Evolutionary conservation across 30 jellyfish, hydroid and myxozoan genomes (phyloP).

Genomic region (Cassiopea xamachana): DNA sequence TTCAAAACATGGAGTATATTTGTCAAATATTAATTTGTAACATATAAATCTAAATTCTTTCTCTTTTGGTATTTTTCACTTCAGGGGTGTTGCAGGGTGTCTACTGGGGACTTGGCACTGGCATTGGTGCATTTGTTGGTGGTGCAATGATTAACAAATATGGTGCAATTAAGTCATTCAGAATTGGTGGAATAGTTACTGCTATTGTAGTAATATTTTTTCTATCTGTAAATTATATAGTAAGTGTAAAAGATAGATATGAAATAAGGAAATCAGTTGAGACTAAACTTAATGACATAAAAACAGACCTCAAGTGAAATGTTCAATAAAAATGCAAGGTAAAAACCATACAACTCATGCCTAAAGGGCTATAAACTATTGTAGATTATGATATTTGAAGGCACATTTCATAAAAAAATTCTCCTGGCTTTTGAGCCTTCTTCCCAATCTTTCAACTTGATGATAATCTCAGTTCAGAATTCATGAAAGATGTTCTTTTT

Average conservation of each 20-base stretch:
- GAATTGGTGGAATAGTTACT: constrained; percentile 86
- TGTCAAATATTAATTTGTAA: neutral
- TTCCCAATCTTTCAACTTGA: too few relatives aligned
- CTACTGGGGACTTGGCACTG: constrained; percentile 99
- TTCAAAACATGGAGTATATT: neutral
- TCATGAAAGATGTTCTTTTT: too few relatives aligned
- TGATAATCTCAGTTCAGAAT: too few relatives aligned
- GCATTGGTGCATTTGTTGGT: constrained; percentile 97
- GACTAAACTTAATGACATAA: constrained; percentile 24
- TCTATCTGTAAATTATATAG: constrained; percentile 15
- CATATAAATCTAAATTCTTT: neutral
- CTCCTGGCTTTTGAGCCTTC: too few relatives aligned
- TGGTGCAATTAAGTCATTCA: constrained; percentile 86
- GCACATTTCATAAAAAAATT: too few relatives aligned
- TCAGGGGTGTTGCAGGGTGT: constrained; percentile 97
- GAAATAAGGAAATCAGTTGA: constrained; percentile 32
- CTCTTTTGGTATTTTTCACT: neutral
- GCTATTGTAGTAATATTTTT: constrained; percentile 56
- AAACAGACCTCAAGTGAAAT: neutral
- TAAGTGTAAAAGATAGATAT: constrained; percentile 21
- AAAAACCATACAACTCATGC: neutral
- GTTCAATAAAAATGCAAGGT: neutral
- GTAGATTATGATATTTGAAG: too few relatives aligned
- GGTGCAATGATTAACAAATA: constrained; percentile 76
- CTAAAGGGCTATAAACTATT: too few relatives aligned